Percentiles rank a stretch among this genome's conserved stretches.
These are phyloP conservation scores for Anguilla anguilla DNA, from an alignment of 2,797 vertebrate species.

Conservation along the genomic window DNA sequence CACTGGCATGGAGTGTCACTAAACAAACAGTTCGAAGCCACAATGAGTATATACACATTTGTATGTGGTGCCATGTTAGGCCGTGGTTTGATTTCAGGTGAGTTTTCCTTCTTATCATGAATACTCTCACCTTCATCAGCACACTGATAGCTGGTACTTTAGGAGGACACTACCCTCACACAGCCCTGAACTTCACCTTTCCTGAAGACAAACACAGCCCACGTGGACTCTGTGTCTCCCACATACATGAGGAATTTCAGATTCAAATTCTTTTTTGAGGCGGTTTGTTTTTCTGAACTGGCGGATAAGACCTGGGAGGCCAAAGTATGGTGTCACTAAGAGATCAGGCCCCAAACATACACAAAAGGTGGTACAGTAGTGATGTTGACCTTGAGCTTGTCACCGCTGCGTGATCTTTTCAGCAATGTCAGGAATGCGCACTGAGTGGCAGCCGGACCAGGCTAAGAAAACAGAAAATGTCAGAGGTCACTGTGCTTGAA, in stretches of 20 bases:
- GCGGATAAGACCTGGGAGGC: conserved; percentile 53
- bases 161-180: background rate
- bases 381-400: conserved; percentile 39
- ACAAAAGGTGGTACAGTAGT: conserved; percentile 49
- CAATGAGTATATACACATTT: too few relatives aligned
- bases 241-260: background rate
- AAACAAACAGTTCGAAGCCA: too few relatives aligned
- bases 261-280: conserved; percentile 58
- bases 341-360: background rate
- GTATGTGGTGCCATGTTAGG: too few relatives aligned
- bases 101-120: too few relatives aligned
- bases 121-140: too few relatives aligned
- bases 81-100: too few relatives aligned
- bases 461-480: conserved; percentile 45
- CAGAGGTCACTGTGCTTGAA: conserved; percentile 45
- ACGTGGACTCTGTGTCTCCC: conserved; percentile 23
- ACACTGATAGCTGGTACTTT: background rate
- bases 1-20: too few relatives aligned
- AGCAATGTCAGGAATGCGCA: conserved; percentile 56
- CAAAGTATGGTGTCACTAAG: conserved; percentile 46
- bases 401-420: conserved; percentile 26
- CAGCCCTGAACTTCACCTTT: conserved; percentile 9
- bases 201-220: conserved; percentile 9
- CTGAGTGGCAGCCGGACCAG: conserved; percentile 50
- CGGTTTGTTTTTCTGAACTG: conserved; percentile 52